Conservation (phyloP, 1,140 invertebrate species). For the Cotesia chilonis region DNA sequence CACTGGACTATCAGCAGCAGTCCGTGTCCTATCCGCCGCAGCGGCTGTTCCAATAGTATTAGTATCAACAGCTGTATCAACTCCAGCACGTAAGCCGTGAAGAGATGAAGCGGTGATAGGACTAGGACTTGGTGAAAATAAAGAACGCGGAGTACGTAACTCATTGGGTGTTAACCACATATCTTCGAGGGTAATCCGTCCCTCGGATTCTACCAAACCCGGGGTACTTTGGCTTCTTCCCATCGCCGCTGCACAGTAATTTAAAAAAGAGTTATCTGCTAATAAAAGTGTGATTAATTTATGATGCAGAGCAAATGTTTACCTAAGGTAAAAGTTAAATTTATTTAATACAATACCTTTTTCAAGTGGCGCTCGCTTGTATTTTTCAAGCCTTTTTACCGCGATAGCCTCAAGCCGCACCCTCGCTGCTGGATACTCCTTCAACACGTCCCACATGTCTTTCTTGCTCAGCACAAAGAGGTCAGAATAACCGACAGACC, state of each 20-base stretch:
- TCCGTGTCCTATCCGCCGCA: slow-evolving; percentile 36
- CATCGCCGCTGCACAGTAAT: slow-evolving; percentile 79
- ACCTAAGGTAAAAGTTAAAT: not conserved
- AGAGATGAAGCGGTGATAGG: slow-evolving; percentile 59
- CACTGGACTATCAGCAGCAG: slow-evolving; percentile 60
- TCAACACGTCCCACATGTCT: slow-evolving; percentile 99
- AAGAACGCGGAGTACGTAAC: slow-evolving; percentile 58
- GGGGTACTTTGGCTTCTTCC: slow-evolving; percentile 94
- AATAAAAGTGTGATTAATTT: not conserved
- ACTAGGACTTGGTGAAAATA: slow-evolving; percentile 65
- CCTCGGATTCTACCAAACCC: slow-evolving; percentile 90
- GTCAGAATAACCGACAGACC: slow-evolving; percentile 98
- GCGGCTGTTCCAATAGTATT: slow-evolving; percentile 34
- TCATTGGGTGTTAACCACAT: slow-evolving; percentile 80
- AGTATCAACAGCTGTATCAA: slow-evolving; percentile 54
- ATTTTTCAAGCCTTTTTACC: slow-evolving; percentile 94
- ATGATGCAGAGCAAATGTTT: slow-evolving; percentile 12
- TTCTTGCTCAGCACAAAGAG: slow-evolving; percentile 98
- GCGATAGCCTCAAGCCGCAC: slow-evolving; percentile 97
- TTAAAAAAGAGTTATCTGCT: not conserved
- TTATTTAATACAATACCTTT: slow-evolving; percentile 73
- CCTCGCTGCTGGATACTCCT: slow-evolving; percentile 96
- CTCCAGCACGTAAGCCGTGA: slow-evolving; percentile 57
- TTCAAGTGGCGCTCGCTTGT: slow-evolving; percentile 90
- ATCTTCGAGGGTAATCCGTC: slow-evolving; percentile 87